Conservation (phyloP, 2,113 vertebrate species). For the Tretioscincus oriximinensis region DNA sequence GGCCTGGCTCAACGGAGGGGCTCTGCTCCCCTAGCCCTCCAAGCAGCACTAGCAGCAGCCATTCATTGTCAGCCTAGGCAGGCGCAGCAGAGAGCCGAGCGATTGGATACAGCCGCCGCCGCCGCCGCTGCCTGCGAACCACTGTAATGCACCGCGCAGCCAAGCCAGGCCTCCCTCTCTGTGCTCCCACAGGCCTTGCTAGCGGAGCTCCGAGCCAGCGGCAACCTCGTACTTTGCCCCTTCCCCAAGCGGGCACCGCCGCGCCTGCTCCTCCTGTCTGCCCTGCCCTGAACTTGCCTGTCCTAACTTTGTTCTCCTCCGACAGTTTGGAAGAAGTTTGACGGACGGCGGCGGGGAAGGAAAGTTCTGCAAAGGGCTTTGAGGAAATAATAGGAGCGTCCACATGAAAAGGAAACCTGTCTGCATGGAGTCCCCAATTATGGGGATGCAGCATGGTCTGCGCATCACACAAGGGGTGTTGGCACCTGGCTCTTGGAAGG, state of each 20-base stretch:
- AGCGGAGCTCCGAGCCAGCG: slow-evolving; percentile 50
- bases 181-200: slow-evolving; percentile 32
- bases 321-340: neutral
- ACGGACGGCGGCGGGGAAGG: too few relatives aligned
- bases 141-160: slow-evolving; percentile 1
- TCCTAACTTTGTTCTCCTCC: neutral
- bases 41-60: slow-evolving; percentile 67
- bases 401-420: too few relatives aligned
- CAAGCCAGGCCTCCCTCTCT: neutral
- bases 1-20: slow-evolving; percentile 53
- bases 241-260: neutral
- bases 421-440: too few relatives aligned
- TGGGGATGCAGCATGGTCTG: too few relatives aligned
- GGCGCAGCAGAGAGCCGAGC: slow-evolving; percentile 76
- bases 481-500: too few relatives aligned
- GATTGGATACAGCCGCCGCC: slow-evolving; percentile 57
- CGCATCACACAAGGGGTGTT: too few relatives aligned
- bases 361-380: neutral
- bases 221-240: neutral
- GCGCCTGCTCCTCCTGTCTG: neutral
- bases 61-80: slow-evolving; percentile 83
- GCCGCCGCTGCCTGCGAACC: neutral
- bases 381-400: too few relatives aligned
- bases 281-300: neutral
- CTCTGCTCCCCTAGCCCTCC: slow-evolving; percentile 54